Conservation (phyloP, 2,888 invertebrate genomes). For the Stenoptilia bipunctidactyla region DNA sequence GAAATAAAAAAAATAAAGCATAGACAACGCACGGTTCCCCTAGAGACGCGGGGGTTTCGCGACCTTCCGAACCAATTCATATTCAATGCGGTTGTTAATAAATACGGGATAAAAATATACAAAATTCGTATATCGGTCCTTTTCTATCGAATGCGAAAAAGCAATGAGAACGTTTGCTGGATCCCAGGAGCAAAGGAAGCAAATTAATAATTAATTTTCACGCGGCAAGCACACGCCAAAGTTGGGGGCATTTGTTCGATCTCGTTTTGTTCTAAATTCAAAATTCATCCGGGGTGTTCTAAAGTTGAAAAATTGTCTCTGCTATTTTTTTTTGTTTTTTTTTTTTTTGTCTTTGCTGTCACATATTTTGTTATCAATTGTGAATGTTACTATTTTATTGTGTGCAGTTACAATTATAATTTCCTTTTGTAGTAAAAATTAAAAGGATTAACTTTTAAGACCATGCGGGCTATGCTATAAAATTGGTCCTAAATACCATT, state of each 20-base stretch:
- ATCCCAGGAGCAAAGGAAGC: conserved; percentile 35
- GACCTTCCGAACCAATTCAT: neutral
- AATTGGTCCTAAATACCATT: conserved; percentile 35
- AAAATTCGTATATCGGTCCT: neutral
- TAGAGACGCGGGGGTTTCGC: conserved; percentile 26
- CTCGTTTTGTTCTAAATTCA: conserved; percentile 56
- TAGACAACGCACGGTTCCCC: conserved; percentile 39
- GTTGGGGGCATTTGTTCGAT: conserved; percentile 45
- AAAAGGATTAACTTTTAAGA: neutral
- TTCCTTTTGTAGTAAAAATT: neutral
- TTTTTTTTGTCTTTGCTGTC: conserved; percentile 16
- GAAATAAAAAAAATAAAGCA: conserved; percentile 31
- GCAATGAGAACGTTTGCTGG: neutral
- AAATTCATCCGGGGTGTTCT: conserved; percentile 45
- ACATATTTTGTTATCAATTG: conserved; percentile 2
- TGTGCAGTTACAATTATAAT: neutral
- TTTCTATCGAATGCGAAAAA: neutral
- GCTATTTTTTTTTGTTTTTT: conserved; percentile 22
- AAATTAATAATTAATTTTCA: conserved; percentile 66
- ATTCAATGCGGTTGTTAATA: neutral
- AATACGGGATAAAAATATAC: neutral
- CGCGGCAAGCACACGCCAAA: conserved; percentile 41
- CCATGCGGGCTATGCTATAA: conserved; percentile 47
- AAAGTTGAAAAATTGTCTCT: conserved; percentile 51
- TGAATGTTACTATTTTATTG: neutral